These are phyloP conservation scores for Colossoma macropomum DNA, from an alignment of 2,113 vertebrate species.

Conservation along the genomic window DNA sequence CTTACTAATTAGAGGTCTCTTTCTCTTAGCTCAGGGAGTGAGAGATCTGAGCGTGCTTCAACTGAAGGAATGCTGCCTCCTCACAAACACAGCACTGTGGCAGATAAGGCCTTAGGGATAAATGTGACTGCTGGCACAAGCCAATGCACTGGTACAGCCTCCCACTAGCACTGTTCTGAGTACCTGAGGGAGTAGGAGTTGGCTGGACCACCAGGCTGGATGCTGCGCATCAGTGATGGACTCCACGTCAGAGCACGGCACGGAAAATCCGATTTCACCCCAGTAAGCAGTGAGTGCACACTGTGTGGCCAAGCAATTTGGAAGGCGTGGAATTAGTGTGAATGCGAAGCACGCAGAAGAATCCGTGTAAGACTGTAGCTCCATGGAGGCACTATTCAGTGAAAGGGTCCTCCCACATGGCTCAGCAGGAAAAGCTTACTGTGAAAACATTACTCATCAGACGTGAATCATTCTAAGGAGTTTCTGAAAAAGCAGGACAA, in stretches of 20 bases:
- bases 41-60: background rate
- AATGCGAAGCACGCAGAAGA: slow-evolving; percentile 1
- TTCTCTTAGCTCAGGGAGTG: slow-evolving; percentile 1
- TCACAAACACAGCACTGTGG: slow-evolving; percentile 23
- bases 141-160: slow-evolving; percentile 26
- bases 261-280: slow-evolving; percentile 9
- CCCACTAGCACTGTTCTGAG: slow-evolving; percentile 12
- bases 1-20: slow-evolving; percentile 32
- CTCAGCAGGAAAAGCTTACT: background rate
- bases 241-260: background rate
- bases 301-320: background rate
- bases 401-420: background rate
- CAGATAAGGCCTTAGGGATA: slow-evolving; percentile 15
- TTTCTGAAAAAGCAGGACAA: background rate
- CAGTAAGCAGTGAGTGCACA: background rate
- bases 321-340: background rate
- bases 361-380: background rate
- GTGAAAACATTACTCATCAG: slow-evolving; percentile 1
- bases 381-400: background rate
- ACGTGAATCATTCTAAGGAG: background rate
- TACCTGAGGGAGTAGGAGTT: background rate
- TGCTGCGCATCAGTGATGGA: background rate
- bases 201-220: slow-evolving; percentile 24
- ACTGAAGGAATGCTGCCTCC: slow-evolving; percentile 21
- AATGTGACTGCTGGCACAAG: slow-evolving; percentile 1